Base-by-base conservation (phyloP, 2,113 vertebrate genomes). In the Paradisaea rubra region DNA sequence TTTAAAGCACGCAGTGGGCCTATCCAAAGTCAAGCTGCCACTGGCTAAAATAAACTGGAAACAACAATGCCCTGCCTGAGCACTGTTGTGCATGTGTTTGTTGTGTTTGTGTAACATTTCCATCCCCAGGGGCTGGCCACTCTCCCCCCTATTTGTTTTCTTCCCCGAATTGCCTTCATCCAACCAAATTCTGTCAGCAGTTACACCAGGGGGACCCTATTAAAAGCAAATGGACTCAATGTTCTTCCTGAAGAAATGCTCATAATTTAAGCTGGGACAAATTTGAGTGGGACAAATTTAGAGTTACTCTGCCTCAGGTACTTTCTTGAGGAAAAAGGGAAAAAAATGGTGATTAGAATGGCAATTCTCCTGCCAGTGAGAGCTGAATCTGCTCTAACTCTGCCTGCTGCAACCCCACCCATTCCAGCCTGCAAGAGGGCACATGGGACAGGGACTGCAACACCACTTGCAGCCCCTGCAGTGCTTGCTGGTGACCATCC, bases 1-100 rank as follows among this genome's bases (percentile, higher is more conserved):
- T 85, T 57, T 85, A 39, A 79, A 87, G 52, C 30, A 60, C 0
- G 1, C 28, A 68, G 72, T 25, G 65, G 68, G 21, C 37, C 61
- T 41, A 27, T 54, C n/a, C 78, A 33, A 79, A 92, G 24, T 35
- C 66, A 91, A 50, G 63, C 78, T 84, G 57, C 81, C 88, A 92
- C 77, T 88, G 79, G 54, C 63, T 93, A 88, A 96, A 61, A 78
- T 59, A 89, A 92, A 89, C 87, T 91, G 87, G 85, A 91, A 94
- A 77, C 27, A 91, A 15, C 66, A 94, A 28, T 28, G 49, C 53
- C 57, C 65, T 79, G 59, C 57, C 73, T 81, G 59, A 88, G 47
- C 87, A n/a, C 63, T 82, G 84, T 21, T 80, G 35, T 61, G 81
- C 49, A n/a, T 79, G 69, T 77, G 72, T 86, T 89, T 82, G 72